A percentile compares a stretch with the other conserved stretches of the same genome.
These are phyloP conservation scores for Abrostola triplasia DNA, from an alignment of 2,888 invertebrate genomes.

Conservation along the genomic window DNA sequence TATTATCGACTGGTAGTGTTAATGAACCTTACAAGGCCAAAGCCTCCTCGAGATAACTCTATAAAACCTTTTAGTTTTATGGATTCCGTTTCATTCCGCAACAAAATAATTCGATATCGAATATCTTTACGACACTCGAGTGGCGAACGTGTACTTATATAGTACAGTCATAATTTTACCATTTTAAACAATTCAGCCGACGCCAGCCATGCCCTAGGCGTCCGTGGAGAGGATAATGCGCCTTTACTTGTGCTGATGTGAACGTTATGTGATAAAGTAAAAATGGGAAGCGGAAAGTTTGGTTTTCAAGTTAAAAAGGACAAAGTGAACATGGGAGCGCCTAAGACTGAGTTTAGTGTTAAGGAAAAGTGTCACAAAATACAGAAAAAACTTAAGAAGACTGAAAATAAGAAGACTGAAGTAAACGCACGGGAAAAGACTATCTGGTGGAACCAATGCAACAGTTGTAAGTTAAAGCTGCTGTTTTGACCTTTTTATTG, in stretches of 20 bases:
- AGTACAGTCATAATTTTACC: constrained; percentile 65
- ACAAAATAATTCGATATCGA: constrained; percentile 81
- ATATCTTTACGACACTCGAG: constrained; percentile 81
- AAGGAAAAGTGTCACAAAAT: constrained; percentile 83
- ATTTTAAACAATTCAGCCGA: constrained; percentile 65
- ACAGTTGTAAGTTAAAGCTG: constrained; percentile 77
- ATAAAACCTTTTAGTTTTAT: constrained; percentile 86
- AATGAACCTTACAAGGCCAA: constrained; percentile 85
- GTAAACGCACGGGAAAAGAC: constrained; percentile 77
- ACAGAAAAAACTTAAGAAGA: constrained; percentile 86
- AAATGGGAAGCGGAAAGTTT: constrained; percentile 85
- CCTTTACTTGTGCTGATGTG: constrained; percentile 51
- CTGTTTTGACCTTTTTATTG: constrained; percentile 18
- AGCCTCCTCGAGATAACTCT: constrained; percentile 80
- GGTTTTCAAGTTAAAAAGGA: constrained; percentile 79
- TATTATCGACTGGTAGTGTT: constrained; percentile 81
- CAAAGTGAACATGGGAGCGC: constrained; percentile 75
- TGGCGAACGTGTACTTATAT: constrained; percentile 69
- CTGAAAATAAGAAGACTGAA: constrained; percentile 86
- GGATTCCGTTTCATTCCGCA: constrained; percentile 80
- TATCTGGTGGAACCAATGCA: constrained; percentile 87
- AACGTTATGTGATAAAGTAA: constrained; percentile 69
- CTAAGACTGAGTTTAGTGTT: constrained; percentile 85
- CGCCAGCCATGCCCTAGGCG: constrained; percentile 64
- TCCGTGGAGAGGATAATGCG: constrained; percentile 66